Percentiles rank a stretch among this genome's conserved stretches.
These are phyloP conservation scores for Struthidea cinerea DNA, from an alignment of 2,113 vertebrate genomes.

Conservation along the genomic window DNA sequence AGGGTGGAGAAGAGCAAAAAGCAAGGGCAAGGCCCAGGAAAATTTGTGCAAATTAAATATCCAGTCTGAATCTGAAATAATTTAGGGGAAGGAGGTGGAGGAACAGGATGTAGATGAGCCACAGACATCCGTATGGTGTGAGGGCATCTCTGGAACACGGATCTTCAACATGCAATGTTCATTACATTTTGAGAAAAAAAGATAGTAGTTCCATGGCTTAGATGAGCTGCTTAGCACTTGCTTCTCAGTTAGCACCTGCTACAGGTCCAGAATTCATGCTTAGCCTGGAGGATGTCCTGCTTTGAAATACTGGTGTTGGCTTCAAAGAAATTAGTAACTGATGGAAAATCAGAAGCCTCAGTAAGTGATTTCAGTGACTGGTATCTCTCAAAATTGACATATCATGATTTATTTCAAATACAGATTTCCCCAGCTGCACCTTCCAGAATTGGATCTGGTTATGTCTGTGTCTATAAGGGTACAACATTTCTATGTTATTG, in stretches of 20 bases:
- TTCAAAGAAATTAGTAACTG: background rate
- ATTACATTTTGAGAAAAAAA: background rate
- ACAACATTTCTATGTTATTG: background rate
- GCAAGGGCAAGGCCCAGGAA: background rate
- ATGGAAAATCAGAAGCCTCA: background rate
- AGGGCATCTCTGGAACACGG: background rate
- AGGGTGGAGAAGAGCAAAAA: background rate
- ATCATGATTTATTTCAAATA: background rate
- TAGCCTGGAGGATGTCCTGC: background rate
- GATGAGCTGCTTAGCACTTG: background rate
- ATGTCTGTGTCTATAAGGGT: background rate
- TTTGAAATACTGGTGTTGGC: background rate
- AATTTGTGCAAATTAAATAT: background rate
- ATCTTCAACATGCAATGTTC: background rate
- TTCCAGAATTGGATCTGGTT: background rate
- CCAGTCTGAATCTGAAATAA: background rate
- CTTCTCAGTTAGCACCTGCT: background rate
- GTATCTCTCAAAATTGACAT: background rate
- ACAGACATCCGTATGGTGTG: accelerated
- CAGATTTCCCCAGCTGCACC: background rate
- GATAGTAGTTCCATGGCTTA: background rate
- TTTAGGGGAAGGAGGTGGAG: background rate
- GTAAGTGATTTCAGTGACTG: background rate
- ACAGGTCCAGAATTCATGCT: background rate
- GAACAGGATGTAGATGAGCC: background rate